phyloP scores from a whole-genome alignment of 2,113 vertebrate species.

The Sapajus apella region DNA sequence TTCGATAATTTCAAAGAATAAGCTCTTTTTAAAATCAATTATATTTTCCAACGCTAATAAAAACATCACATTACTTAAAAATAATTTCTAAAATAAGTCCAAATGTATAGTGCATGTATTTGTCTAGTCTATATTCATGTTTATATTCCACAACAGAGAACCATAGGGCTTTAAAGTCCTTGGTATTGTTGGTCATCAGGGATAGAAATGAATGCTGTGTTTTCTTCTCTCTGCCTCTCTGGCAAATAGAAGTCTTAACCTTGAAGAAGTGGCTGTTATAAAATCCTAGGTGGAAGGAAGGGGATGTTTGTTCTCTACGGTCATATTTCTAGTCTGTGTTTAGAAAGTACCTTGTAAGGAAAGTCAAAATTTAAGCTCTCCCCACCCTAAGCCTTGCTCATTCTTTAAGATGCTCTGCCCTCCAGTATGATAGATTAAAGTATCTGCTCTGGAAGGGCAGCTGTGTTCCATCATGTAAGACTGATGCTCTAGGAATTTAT shows the following conservation, averaged over 20 bases:
- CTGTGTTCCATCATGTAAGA: constrained; percentile 57
- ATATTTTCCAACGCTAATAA: background rate
- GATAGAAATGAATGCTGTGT: background rate
- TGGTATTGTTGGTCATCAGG: background rate
- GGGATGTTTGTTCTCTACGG: background rate
- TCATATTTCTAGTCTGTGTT: background rate
- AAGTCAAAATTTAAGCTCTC: background rate
- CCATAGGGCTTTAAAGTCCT: background rate
- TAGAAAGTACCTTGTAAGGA: background rate
- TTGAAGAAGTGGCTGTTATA: background rate
- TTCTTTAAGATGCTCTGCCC: constrained; percentile 59
- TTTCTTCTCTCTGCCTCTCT: background rate
- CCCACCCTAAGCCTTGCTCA: background rate
- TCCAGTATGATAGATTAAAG: constrained; percentile 73
- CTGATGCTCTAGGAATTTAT: constrained; percentile 55
- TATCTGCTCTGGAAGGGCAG: constrained; percentile 39
- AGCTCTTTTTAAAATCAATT: background rate
- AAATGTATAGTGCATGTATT: background rate
- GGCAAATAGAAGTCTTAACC: background rate
- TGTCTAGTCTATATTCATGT: background rate
- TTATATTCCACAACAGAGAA: background rate
- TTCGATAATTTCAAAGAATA: constrained; percentile 10
- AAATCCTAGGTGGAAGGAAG: background rate
- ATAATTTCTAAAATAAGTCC: background rate
- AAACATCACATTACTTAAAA: background rate